A percentile compares a stretch with the other conserved stretches of the same genome.
Conservation (phyloP, 1,140 invertebrate genomes). For the Drosophila ercepeae region DNA sequence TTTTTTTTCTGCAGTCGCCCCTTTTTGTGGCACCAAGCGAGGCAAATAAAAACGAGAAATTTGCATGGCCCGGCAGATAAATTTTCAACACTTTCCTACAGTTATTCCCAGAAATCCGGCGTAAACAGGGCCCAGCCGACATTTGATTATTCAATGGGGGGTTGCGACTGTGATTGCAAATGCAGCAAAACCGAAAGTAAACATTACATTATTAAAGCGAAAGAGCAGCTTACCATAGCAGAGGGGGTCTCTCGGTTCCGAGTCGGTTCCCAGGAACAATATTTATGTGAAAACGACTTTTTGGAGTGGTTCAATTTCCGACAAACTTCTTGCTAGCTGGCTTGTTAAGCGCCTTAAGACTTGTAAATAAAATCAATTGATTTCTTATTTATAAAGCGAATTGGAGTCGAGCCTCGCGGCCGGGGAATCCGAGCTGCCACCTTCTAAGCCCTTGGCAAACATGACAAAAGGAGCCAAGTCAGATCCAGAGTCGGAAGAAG, state of each 20-base stretch:
- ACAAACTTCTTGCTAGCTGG: slow-evolving; percentile 16
- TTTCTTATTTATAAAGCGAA: slow-evolving; percentile 79
- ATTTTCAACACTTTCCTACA: slow-evolving; percentile 35
- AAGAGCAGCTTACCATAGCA: slow-evolving; percentile 29
- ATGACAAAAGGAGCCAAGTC: slow-evolving; percentile 40
- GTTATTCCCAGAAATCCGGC: slow-evolving; percentile 34
- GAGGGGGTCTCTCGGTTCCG: not conserved
- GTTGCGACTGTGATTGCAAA: slow-evolving; percentile 9
- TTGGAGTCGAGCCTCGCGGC: slow-evolving; percentile 14
- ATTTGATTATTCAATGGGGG: slow-evolving; percentile 29
- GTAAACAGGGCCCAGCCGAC: slow-evolving; percentile 22
- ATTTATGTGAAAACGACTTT: slow-evolving; percentile 37
- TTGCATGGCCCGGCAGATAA: slow-evolving; percentile 34
- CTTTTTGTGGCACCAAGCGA: slow-evolving; percentile 5
- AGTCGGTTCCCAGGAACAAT: slow-evolving; percentile 43
- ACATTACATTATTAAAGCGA: slow-evolving; percentile 46
- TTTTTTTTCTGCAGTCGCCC: not conserved
- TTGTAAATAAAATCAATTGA: slow-evolving; percentile 80
- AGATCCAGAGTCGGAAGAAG: slow-evolving; percentile 49
- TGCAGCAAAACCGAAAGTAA: slow-evolving; percentile 37
- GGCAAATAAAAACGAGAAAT: slow-evolving; percentile 24
- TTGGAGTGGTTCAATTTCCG: slow-evolving; percentile 47
- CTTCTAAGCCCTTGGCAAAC: slow-evolving; percentile 71
- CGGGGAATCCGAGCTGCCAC: slow-evolving; percentile 35
- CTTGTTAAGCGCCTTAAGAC: slow-evolving; percentile 74